phyloP scores from a whole-genome alignment of 2,888 invertebrate genomes.

The Celastrina argiolus region DNA sequence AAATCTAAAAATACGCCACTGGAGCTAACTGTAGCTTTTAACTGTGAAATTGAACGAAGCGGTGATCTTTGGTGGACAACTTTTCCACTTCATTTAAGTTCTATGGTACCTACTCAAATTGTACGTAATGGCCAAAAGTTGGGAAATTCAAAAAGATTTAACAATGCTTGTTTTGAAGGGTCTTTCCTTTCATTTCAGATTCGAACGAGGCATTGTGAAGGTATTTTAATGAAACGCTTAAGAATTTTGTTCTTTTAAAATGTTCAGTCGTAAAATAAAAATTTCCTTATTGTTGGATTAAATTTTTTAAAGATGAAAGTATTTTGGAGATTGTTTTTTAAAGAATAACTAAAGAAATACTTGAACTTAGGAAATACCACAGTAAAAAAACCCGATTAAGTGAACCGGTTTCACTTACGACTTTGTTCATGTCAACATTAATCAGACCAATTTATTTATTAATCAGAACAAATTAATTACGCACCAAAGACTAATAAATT shows the following conservation, averaged over 20 bases:
- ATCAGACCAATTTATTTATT: no score
- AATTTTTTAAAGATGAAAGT: background rate
- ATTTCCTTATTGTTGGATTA: background rate
- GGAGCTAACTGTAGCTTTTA: constrained; percentile 35
- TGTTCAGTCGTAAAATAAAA: constrained; percentile 14
- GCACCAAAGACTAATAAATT: background rate
- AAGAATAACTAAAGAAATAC: background rate
- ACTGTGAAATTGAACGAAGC: constrained; percentile 33
- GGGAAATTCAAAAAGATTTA: constrained; percentile 70
- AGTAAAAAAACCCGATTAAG: no score
- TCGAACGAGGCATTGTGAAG: constrained; percentile 46
- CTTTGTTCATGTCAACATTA: no score
- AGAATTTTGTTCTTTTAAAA: constrained; percentile 24
- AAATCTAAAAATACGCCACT: no score
- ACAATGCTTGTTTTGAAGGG: constrained; percentile 73
- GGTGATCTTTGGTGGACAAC: constrained; percentile 64
- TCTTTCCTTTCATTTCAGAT: constrained; percentile 53
- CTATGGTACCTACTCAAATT: constrained; percentile 71
- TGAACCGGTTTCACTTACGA: no score
- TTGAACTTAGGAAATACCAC: no score
- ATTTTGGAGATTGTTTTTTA: background rate
- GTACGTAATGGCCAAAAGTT: constrained; percentile 72
- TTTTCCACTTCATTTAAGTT: constrained; percentile 77
- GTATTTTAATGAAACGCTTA: constrained; percentile 35
- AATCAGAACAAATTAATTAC: no score